These are phyloP conservation scores for Pemphredon lugubris DNA, from an alignment of 2,888 invertebrate species.

Conservation along the genomic window DNA sequence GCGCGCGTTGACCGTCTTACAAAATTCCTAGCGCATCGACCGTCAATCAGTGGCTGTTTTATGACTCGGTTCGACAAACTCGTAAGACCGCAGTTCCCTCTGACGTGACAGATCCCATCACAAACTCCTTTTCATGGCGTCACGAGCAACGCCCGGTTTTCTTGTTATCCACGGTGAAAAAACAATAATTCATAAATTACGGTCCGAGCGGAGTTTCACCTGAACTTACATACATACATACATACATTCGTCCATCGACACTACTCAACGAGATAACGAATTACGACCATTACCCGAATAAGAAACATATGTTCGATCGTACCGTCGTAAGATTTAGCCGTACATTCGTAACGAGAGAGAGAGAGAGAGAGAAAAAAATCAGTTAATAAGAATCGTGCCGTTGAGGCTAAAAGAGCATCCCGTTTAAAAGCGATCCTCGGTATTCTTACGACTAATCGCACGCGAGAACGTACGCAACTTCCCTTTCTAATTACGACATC, in stretches of 20 bases:
- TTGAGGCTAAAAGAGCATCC: constrained; percentile 1
- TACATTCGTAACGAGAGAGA: constrained; percentile 1
- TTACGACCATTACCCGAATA: constrained; percentile 31
- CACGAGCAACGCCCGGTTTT: constrained; percentile 11
- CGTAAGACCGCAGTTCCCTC: constrained; percentile 29
- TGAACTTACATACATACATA: neutral
- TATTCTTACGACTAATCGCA: constrained; percentile 18
- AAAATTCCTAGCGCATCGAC: constrained; percentile 49
- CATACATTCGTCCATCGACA: constrained; percentile 28
- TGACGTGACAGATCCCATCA: constrained; percentile 12
- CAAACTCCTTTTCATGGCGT: constrained; percentile 24
- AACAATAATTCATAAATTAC: constrained; percentile 52
- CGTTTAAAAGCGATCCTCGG: constrained; percentile 11
- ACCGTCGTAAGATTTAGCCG: neutral
- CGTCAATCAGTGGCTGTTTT: constrained; percentile 52
- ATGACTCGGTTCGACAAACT: constrained; percentile 39
- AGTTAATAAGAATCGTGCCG: neutral
- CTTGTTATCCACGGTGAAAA: constrained; percentile 14
- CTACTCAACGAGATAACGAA: constrained; percentile 20
- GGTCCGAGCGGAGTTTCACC: neutral
- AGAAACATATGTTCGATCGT: neutral
- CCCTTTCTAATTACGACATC: constrained; percentile 50
- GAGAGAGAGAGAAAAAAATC: neutral
- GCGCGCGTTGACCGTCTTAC: constrained; percentile 38
- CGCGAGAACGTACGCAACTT: constrained; percentile 22